Conservation (phyloP, 2,113 vertebrate species). For the Strigops habroptila region DNA sequence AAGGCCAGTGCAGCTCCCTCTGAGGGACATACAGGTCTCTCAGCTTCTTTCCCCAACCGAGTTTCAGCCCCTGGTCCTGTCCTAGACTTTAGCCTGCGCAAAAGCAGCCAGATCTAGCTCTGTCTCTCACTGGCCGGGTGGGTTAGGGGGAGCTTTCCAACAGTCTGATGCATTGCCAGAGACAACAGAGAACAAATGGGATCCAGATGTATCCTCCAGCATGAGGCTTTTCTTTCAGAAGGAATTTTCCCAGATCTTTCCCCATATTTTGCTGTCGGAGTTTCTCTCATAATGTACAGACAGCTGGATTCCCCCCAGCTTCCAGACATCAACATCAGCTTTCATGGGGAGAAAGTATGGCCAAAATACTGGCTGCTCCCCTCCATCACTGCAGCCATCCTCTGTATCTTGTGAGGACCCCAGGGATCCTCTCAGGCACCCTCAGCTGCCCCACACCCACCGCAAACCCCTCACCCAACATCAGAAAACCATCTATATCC, state of each 20-base stretch:
- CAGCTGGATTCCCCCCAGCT: neutral
- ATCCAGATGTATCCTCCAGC: slow-evolving; percentile 18
- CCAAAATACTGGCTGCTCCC: neutral
- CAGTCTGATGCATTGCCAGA: neutral
- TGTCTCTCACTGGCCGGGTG: neutral
- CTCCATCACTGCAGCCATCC: neutral
- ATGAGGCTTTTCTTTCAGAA: neutral
- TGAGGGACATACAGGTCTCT: neutral
- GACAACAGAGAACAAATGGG: neutral
- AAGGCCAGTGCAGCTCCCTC: neutral
- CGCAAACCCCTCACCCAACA: neutral
- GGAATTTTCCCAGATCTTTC: neutral
- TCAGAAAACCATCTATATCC: neutral
- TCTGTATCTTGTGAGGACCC: accelerated
- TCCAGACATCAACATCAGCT: neutral
- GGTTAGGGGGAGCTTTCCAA: neutral
- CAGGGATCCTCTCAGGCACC: neutral
- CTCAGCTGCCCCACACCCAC: neutral
- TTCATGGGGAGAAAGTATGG: neutral
- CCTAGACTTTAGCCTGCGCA: neutral
- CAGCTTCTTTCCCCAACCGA: neutral
- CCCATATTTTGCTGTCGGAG: neutral
- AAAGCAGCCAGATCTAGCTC: neutral
- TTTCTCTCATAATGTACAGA: neutral
- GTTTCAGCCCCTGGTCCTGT: neutral